Conservation (phyloP, 2,797 vertebrate species). For the Manis pentadactyla region DNA sequence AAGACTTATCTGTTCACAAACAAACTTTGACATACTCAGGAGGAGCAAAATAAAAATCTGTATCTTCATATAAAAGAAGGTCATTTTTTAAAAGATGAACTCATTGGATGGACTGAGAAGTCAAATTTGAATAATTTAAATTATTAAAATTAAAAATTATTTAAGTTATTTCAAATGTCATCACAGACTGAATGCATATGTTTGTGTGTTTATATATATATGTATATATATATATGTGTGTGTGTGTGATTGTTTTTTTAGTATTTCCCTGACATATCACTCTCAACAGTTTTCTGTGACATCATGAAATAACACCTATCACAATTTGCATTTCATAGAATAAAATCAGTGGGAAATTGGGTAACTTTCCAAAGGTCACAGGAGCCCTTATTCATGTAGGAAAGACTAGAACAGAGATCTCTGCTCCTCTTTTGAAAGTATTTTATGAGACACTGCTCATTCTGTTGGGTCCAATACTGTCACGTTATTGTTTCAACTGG, state of each 20-base stretch:
- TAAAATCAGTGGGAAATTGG: not conserved
- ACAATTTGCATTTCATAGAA: not conserved
- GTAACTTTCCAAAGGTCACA: constrained; percentile 19
- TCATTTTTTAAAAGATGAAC: not conserved
- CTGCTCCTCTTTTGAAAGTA: not conserved
- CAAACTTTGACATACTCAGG: constrained; percentile 64
- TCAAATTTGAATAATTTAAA: constrained; percentile 35
- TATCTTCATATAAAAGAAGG: not conserved
- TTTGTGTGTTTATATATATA: not conserved
- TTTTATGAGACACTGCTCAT: not conserved
- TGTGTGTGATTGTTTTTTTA: not conserved
- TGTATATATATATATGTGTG: too few relatives aligned
- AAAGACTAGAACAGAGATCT: not conserved
- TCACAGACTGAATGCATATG: not conserved
- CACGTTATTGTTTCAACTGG: not conserved
- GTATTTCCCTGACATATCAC: not conserved
- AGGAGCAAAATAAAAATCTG: constrained; percentile 17
- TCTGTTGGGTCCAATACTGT: not conserved
- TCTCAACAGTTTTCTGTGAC: not conserved
- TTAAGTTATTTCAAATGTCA: not conserved
- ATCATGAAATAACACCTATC: not conserved
- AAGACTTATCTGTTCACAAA: constrained; percentile 58
- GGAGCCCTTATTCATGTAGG: not conserved
- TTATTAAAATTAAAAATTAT: not conserved
- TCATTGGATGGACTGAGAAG: not conserved